Percentiles rank a stretch among this genome's conserved stretches.
Conservation (phyloP, 2,888 invertebrate species). For the Gortyna flavago region DNA sequence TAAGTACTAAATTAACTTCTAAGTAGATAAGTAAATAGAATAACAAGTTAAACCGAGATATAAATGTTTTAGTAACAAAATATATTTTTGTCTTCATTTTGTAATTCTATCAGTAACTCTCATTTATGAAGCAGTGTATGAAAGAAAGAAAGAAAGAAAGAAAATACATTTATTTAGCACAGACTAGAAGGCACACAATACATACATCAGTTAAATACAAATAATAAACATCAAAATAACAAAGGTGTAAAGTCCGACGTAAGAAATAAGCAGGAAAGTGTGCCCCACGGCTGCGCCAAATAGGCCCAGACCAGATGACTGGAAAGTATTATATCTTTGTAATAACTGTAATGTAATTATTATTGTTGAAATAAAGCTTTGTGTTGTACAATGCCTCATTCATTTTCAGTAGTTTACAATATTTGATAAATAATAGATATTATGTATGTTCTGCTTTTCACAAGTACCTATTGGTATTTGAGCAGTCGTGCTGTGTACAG, state of each 20-base stretch:
- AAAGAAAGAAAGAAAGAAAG: too few relatives aligned
- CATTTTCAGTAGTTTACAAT: constrained; percentile 9
- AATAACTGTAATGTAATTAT: constrained; percentile 83
- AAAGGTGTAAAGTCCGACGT: too few relatives aligned
- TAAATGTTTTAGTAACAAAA: constrained; percentile 63
- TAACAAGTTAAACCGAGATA: constrained; percentile 50
- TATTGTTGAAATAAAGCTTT: constrained; percentile 87
- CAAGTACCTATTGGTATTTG: not conserved
- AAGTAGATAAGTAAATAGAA: constrained; percentile 60
- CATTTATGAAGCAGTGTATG: constrained; percentile 46
- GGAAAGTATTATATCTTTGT: constrained; percentile 76
- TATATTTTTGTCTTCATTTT: constrained; percentile 52
- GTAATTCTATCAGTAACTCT: constrained; percentile 52
- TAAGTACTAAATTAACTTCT: constrained; percentile 61
- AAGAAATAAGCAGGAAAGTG: too few relatives aligned
- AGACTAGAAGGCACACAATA: too few relatives aligned
- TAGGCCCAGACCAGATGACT: too few relatives aligned
- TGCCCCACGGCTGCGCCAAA: too few relatives aligned
- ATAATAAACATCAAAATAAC: too few relatives aligned
- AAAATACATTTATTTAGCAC: too few relatives aligned
- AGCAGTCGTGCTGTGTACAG: not conserved
- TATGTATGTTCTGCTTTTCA: not conserved
- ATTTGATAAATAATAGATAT: not conserved
- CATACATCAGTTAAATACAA: too few relatives aligned
- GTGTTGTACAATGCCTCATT: constrained; percentile 72